Evolutionary conservation across 2,888 invertebrate species (phyloP).

Genomic region (Mythimna impura): DNA sequence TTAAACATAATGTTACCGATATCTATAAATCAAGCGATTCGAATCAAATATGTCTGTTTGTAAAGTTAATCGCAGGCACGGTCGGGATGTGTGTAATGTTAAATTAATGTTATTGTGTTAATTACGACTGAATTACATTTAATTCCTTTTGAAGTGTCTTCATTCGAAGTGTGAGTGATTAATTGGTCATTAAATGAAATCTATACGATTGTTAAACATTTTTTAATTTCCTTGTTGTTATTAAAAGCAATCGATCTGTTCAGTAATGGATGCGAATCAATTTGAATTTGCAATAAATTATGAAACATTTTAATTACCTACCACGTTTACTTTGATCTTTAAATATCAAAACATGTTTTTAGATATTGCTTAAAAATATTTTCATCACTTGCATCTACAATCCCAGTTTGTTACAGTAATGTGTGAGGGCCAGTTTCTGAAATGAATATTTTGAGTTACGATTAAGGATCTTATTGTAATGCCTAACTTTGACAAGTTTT

Average conservation of each 20-base stretch:
- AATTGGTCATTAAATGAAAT: slow-evolving; percentile 49
- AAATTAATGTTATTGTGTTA: slow-evolving; percentile 53
- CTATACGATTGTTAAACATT: slow-evolving; percentile 24
- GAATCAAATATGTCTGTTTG: slow-evolving; percentile 26
- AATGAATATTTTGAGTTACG: too few species aligned
- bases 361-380: not conserved
- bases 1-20: slow-evolving; percentile 26
- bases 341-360: not conserved
- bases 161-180: slow-evolving; percentile 36
- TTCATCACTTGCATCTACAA: not conserved
- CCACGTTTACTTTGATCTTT: not conserved
- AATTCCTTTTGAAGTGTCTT: slow-evolving; percentile 30
- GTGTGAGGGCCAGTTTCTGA: too few species aligned
- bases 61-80: slow-evolving; percentile 20
- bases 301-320: slow-evolving; percentile 5
- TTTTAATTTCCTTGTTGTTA: slow-evolving; percentile 30
- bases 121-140: slow-evolving; percentile 42
- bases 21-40: slow-evolving; percentile 39
- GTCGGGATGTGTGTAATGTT: slow-evolving; percentile 51
- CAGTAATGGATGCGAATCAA: slow-evolving; percentile 20
- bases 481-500: too few species aligned
- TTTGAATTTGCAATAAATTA: slow-evolving; percentile 8
- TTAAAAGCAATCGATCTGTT: slow-evolving; percentile 16
- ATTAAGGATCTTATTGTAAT: too few species aligned
- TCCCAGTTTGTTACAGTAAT: not conserved